These are phyloP conservation scores for Pseudomyrmex pallidus DNA, from an alignment of 1,140 invertebrate genomes.

Conservation along the genomic window DNA sequence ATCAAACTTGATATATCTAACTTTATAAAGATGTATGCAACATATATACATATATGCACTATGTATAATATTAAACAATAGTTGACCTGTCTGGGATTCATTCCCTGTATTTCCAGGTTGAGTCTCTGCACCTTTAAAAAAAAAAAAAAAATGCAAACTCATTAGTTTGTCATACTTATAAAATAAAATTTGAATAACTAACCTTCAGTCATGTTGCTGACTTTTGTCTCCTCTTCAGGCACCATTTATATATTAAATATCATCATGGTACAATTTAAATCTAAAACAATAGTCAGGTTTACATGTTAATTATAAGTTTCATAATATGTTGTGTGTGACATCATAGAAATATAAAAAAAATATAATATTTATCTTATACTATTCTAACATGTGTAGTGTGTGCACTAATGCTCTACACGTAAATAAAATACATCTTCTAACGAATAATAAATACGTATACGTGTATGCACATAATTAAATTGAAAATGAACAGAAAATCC, in stretches of 20 bases:
- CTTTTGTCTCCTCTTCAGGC: slow-evolving; percentile 78
- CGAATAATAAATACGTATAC: slow-evolving; percentile 3
- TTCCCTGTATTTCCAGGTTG: slow-evolving; percentile 75
- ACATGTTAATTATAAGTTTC: not conserved
- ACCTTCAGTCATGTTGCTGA: slow-evolving; percentile 82
- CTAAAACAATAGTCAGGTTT: slow-evolving; percentile 55
- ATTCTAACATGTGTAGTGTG: not conserved
- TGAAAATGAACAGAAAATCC: no score
- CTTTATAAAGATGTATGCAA: slow-evolving; percentile 72
- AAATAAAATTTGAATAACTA: slow-evolving; percentile 38
- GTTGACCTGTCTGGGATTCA: slow-evolving; percentile 80
- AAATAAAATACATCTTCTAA: not conserved
- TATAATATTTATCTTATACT: not conserved
- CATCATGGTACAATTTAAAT: slow-evolving; percentile 60
- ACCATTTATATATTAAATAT: slow-evolving; percentile 75
- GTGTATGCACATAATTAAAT: not conserved
- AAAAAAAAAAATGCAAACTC: slow-evolving; percentile 9
- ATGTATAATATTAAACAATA: slow-evolving; percentile 51
- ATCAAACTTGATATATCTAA: slow-evolving; percentile 74
- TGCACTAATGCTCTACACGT: not conserved
- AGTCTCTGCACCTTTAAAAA: slow-evolving; percentile 73
- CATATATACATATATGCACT: slow-evolving; percentile 28
- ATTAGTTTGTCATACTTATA: not conserved
- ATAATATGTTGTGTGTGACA: slow-evolving; percentile 7
- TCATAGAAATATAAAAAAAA: not conserved